Evolutionary conservation across 2,797 vertebrate genomes (phyloP).

Genomic region (Catharus ustulatus): DNA sequence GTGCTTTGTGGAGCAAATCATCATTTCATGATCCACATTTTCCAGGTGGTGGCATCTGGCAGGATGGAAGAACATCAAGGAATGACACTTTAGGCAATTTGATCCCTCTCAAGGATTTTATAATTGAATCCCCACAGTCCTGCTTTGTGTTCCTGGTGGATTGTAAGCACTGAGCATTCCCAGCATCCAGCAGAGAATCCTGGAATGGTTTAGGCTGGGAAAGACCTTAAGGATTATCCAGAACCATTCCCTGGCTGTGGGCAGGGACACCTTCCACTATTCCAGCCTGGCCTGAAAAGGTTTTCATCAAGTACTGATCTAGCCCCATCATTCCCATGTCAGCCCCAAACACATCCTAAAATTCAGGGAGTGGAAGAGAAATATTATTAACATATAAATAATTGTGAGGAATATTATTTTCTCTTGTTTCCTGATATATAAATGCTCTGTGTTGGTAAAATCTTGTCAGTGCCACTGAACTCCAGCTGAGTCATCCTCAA

Average conservation of each 20-base stretch:
- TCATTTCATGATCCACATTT: neutral
- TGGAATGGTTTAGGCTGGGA: neutral
- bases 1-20: accelerated
- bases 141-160: neutral
- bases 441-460: neutral
- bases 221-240: neutral
- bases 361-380: neutral
- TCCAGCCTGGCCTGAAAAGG: neutral
- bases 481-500: neutral
- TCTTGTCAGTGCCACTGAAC: neutral
- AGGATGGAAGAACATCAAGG: neutral
- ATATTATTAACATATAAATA: neutral
- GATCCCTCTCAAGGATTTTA: neutral
- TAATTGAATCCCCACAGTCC: accelerated
- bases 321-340: neutral
- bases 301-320: neutral
- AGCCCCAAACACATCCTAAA: neutral
- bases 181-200: neutral
- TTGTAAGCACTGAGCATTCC: neutral
- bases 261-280: neutral
- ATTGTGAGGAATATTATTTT: neutral
- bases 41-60: neutral
- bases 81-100: neutral
- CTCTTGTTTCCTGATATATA: neutral
- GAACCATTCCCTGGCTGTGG: accelerated